Percentiles rank a stretch among this genome's conserved stretches.
phyloP scores from a whole-genome alignment of 2,888 invertebrate species.

The Camponotus fellah region DNA sequence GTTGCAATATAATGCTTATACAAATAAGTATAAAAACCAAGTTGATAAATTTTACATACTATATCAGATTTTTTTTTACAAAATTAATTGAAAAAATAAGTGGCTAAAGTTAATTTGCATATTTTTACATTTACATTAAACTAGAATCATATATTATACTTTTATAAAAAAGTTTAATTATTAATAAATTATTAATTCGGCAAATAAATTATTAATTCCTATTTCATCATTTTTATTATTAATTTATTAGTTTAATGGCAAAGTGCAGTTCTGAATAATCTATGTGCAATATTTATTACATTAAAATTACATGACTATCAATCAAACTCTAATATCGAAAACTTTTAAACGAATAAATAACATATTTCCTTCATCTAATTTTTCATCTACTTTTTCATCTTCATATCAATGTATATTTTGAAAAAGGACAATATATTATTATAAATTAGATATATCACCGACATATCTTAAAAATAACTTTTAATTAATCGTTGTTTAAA shows the following conservation, averaged over 20 bases:
- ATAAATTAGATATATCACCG: neutral
- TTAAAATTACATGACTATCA: neutral
- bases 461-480: conserved; percentile 7
- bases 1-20: conserved; percentile 10
- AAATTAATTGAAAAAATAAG: neutral
- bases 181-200: neutral
- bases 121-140: conserved; percentile 34
- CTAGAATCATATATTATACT: conserved; percentile 3
- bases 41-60: conserved; percentile 11
- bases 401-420: conserved; percentile 2
- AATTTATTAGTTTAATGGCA: neutral
- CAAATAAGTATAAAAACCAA: neutral
- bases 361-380: conserved; percentile 1
- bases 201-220: conserved; percentile 6
- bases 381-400: neutral
- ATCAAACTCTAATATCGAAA: neutral
- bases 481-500: conserved; percentile 6
- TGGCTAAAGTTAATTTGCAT: conserved; percentile 2
- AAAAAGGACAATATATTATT: conserved; percentile 33
- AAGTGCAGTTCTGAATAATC: neutral
- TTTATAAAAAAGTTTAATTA: neutral
- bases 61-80: neutral
- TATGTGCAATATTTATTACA: neutral
- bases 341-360: neutral
- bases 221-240: neutral